These are phyloP conservation scores for Tetramorium simillimum DNA, from an alignment of 1,140 invertebrate genomes.

Conservation along the genomic window DNA sequence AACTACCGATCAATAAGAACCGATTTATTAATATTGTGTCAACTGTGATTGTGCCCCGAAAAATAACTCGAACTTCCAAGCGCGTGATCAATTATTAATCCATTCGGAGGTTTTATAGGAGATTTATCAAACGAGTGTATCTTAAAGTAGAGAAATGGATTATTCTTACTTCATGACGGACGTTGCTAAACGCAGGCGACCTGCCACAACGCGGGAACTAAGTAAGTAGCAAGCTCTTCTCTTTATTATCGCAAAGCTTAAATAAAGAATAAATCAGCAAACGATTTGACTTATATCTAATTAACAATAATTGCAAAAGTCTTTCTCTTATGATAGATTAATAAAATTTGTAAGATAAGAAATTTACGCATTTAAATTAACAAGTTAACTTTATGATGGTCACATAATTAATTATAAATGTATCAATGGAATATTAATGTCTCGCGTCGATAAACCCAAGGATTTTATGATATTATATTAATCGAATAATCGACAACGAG, in stretches of 20 bases:
- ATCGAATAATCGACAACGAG: neutral
- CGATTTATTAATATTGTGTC: neutral
- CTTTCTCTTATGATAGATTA: neutral
- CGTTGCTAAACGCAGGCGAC: constrained; percentile 77
- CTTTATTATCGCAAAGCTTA: constrained; percentile 12
- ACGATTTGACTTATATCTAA: neutral
- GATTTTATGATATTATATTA: neutral
- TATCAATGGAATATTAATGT: neutral
- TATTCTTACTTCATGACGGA: constrained; percentile 81
- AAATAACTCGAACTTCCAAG: neutral
- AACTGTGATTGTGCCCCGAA: neutral
- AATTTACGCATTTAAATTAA: neutral
- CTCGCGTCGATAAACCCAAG: neutral
- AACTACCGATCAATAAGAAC: neutral
- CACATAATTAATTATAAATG: neutral
- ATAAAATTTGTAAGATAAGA: neutral
- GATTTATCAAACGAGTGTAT: neutral
- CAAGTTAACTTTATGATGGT: neutral
- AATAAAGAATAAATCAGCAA: neutral
- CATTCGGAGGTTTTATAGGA: neutral
- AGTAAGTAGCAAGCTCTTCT: constrained; percentile 75
- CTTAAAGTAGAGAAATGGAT: constrained; percentile 75
- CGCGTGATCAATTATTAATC: neutral
- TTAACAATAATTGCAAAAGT: neutral
- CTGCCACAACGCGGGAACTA: constrained; percentile 81